Base-by-base conservation (phyloP, 2,113 vertebrate species). In the Epinephelus fuscoguttatus region DNA sequence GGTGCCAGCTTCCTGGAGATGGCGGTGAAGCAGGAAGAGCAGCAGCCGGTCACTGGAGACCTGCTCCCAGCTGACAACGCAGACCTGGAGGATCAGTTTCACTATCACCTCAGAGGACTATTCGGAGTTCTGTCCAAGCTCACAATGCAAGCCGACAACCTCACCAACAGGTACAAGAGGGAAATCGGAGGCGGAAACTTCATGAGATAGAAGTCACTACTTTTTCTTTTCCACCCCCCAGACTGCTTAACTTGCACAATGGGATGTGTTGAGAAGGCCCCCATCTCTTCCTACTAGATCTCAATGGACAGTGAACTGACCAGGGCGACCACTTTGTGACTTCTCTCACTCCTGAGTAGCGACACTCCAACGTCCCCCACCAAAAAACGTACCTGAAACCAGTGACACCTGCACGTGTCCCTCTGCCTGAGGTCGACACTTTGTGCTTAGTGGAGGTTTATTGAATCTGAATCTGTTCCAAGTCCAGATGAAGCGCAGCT, bases 71-170 rank as follows among this genome's bases (percentile, higher is more conserved):
- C 94, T 0, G 92, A 93, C 23, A 80, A 89, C 63, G 27, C 81
- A 0, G 95, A 96, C 78, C 92, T 96, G 70, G 94, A 96, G 90
- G 81, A 92, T 19, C 94, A 95, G 88, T 96, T 96, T 75, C 95
- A 95, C 52, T 96, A 90, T 61, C 96, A 96, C 78, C 94, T 96
- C 40, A 86, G 90, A 0, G 96, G 96, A 92, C 93, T 96, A 56
- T 96, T 96, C n/a, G 93, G 93, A 0, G 94, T 96, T 73, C 84
- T 96, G 74, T 95, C 94, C 49, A 96, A 96, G 81, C 95, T 96
- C 82, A 96, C 96, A 0, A 37, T 89, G 78, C 95, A 95, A 37
- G 96, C 96, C 0, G 95, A 96, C 85, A 82, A 94, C 89, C 94
- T 96, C 68, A 96, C 96, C 61, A 96, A 93, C 87, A 75, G 95